Evolutionary conservation across 1,140 invertebrate species (phyloP), one percentile per base, ranked within the genome.

Genomic region (Phthorimaea operculella): DNA sequence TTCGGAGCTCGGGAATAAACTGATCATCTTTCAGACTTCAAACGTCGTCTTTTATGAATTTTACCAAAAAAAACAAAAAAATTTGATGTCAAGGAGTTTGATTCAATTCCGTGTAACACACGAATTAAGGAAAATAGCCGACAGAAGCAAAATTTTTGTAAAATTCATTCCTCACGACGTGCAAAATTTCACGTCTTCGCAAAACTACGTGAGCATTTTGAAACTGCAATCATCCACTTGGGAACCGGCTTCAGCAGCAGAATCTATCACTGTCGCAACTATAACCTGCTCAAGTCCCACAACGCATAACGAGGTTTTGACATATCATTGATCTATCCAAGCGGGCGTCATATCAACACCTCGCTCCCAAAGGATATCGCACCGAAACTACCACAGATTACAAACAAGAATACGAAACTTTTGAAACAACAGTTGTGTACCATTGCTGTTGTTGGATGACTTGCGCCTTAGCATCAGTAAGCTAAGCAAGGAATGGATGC

Each of bases 271-370:
- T 47, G 59, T 54, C 51, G 44, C 39, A 33, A 53, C 33, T 52
- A 53, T 34, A 55, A 9, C 47, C 50, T 49, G 56, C 51, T 55
- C 57, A 51, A 33, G 68, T 77, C 74, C 74, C 76, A 70, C 64
- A 74, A 70, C 21, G 77, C 70, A 70, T 71, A 76, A 74, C 74
- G 66, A 68, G 68, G 74, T 79, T 79, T 72, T 81, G 78, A 81
- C 78, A 74, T 74, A 76, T 69, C 76, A 81, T 79, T 81, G 78
- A 79, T 81, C 70, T 78, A 76, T 76, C 72, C 56, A 64, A 68
- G 66, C 62, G 69, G 59, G 63, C 60, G 79, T 74, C 74, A 75
- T 67, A 68, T 76, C 74, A 69, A 74, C 79, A 79, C 75, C 76
- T 76, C 70, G 71, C 67, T 71, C 73, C 60, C 68, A 21, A 28